Evolutionary conservation across 1,140 invertebrate genomes (phyloP).

Genomic region (Dinoponera quadriceps): DNA sequence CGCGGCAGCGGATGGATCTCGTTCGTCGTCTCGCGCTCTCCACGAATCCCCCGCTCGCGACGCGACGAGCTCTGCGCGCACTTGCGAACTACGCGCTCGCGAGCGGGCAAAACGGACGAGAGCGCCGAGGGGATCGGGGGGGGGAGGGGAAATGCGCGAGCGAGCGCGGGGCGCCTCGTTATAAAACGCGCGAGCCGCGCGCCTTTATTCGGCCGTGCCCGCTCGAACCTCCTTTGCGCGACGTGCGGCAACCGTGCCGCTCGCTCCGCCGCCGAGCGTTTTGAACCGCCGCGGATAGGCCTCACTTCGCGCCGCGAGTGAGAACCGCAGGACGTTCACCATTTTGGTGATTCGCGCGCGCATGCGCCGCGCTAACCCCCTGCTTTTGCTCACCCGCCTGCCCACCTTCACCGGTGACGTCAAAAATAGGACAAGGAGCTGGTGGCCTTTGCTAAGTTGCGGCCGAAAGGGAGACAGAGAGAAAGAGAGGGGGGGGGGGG

Average conservation of each 20-base stretch:
- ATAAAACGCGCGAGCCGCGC: neutral
- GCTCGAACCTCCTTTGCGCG: neutral
- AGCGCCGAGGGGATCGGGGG: neutral
- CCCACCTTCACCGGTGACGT: constrained; percentile 75
- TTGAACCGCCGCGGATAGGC: constrained; percentile 53
- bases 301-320: constrained; percentile 78
- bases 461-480: neutral
- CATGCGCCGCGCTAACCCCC: constrained; percentile 76
- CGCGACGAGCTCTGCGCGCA: neutral
- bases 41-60: too few relatives aligned
- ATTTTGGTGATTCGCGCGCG: constrained; percentile 80
- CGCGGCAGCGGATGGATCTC: neutral
- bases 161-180: neutral
- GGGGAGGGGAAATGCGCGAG: neutral
- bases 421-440: constrained; percentile 83
- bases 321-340: constrained; percentile 82
- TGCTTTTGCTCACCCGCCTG: constrained; percentile 56
- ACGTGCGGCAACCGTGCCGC: constrained; percentile 63
- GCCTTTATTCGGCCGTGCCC: constrained; percentile 44
- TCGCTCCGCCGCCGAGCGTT: constrained; percentile 48
- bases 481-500: neutral
- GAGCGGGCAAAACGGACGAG: constrained; percentile 17
- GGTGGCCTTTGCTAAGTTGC: constrained; percentile 56
- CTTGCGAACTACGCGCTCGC: neutral
- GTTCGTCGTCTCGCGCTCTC: constrained; percentile 49